Percentiles rank a stretch among this genome's conserved stretches.
Evolutionary conservation across 2,113 vertebrate genomes (phyloP).

Genomic region (Cyanistes caeruleus): DNA sequence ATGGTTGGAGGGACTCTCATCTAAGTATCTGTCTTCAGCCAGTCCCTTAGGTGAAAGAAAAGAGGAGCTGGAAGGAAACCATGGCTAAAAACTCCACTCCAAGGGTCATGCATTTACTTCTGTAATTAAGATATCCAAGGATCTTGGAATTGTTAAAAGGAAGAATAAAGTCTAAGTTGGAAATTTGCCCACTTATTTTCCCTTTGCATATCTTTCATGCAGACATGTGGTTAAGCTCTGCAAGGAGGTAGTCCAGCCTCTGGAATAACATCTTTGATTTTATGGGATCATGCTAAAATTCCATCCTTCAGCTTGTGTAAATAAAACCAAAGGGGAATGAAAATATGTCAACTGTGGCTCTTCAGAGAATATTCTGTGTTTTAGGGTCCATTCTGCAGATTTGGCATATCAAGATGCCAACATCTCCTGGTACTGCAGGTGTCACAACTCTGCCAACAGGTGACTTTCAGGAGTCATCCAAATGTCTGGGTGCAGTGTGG

Average conservation of each 20-base stretch:
- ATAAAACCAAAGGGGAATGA: not conserved
- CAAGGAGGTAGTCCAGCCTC: not conserved
- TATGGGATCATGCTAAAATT: not conserved
- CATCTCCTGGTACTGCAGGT: not conserved
- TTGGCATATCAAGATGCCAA: not conserved
- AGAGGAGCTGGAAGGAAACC: not conserved
- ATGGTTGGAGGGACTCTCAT: not conserved
- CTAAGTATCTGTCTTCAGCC: not conserved
- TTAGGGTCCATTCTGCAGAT: not conserved
- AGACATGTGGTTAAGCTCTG: not conserved
- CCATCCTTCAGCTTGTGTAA: not conserved
- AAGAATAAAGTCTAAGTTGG: not conserved
- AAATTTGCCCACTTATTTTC: not conserved
- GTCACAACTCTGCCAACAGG: not conserved
- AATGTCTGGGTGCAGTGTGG: not conserved
- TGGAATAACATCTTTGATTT: not conserved
- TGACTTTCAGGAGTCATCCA: not conserved
- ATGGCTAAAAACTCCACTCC: not conserved
- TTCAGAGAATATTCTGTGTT: not conserved
- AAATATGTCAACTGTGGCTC: not conserved
- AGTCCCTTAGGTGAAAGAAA: not conserved
- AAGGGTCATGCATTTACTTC: not conserved
- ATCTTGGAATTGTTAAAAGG: not conserved
- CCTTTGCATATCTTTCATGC: not conserved
- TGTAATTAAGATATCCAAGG: not conserved